Percentiles rank a stretch among this genome's conserved stretches.
phyloP scores from a whole-genome alignment of 2,797 vertebrate genomes.

The Macrochelys suwanniensis region DNA sequence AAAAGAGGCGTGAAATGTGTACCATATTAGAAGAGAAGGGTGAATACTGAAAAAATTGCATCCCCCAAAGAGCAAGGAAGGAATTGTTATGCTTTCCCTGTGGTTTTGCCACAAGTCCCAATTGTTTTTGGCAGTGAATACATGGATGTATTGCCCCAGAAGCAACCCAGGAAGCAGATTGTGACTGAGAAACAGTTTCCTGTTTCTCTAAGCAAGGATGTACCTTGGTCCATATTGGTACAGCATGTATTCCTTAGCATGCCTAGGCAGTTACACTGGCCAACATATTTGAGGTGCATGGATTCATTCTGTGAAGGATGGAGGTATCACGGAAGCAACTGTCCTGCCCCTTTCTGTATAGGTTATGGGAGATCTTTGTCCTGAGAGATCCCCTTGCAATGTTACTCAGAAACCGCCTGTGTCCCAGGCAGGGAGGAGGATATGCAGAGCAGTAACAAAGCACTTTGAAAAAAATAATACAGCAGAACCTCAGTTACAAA shows the following conservation, averaged over 20 bases:
- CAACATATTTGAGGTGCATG: neutral
- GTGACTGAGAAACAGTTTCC: neutral
- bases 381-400: neutral
- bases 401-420: neutral
- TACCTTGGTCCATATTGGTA: neutral
- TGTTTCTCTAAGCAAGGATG: neutral
- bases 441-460: neutral
- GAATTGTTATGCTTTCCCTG: neutral
- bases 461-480: neutral
- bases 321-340: neutral
- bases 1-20: neutral
- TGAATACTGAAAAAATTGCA: neutral
- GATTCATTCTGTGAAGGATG: neutral
- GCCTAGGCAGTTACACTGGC: neutral
- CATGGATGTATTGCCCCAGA: neutral
- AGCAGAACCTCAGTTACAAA: no score
- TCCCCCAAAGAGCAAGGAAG: neutral
- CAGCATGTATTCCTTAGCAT: neutral
- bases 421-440: neutral
- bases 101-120: neutral
- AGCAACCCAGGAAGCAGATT: neutral
- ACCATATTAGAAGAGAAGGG: neutral
- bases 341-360: neutral
- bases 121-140: neutral
- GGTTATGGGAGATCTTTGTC: neutral